Conservation (phyloP, 2,888 invertebrate genomes). For the Nemurella pictetii region DNA sequence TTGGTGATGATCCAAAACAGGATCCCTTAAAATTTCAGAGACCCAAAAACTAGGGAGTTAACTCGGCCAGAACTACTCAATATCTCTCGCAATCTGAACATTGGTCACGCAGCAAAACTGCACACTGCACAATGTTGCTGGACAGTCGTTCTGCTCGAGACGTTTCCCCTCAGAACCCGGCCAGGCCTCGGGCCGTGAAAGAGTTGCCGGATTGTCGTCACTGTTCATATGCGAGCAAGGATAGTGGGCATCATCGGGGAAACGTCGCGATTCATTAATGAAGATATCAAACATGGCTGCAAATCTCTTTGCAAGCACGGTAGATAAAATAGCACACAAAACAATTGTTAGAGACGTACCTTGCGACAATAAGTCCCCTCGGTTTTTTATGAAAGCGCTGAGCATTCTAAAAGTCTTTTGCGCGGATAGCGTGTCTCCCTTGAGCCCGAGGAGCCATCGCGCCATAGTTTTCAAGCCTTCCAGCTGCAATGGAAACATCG, state of each 20-base stretch:
- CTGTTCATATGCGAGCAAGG: conserved; percentile 31
- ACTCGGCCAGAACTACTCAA: no score
- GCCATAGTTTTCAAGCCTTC: conserved; percentile 97
- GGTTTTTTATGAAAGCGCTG: conserved; percentile 89
- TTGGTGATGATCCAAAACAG: no score
- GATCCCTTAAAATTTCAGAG: no score
- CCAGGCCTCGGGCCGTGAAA: conserved; percentile 16
- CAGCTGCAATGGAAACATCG: conserved; percentile 49
- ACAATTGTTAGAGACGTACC: no score
- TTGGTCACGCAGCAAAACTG: no score
- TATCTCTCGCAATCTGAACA: no score
- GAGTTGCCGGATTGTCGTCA: conserved; percentile 13
- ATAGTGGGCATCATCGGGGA: conserved; percentile 30
- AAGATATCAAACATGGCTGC: no score
- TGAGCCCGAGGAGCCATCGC: conserved; percentile 90
- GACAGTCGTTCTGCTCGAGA: no score
- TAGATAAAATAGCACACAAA: no score
- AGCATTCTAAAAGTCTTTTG: conserved; percentile 94
- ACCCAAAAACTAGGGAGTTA: no score
- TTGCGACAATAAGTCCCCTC: conserved; percentile 69
- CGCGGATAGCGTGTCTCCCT: conserved; percentile 83
- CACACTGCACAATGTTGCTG: no score
- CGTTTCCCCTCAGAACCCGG: conserved; percentile 26
- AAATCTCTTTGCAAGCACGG: no score
- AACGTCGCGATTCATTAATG: background rate